Evolutionary conservation across 2,113 vertebrate genomes (phyloP), one percentile per base, ranked within the genome.

Genomic region (Oophaga pumilio): DNA sequence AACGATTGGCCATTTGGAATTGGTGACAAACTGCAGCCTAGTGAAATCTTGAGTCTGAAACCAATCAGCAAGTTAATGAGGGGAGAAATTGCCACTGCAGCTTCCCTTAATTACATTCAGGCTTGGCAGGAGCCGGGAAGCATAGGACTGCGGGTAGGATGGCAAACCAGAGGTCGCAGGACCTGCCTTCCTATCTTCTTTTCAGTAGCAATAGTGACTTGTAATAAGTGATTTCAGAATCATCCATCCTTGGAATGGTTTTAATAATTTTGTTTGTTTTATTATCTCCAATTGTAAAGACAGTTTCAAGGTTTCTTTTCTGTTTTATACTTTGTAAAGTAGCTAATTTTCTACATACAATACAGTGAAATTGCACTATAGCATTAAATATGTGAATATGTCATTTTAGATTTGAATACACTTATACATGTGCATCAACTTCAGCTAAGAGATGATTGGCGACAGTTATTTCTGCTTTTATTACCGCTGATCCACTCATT

Each of bases 31-130:
- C 95, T 97, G 97, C 97, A 92, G 94, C 94, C 92, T 91, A 85
- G 94, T 90, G 92, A 92, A 96, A 97, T 96, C 93, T 95, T 93
- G 95, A 96, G 96, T 94, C 95, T 94, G 95, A 98, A 99, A 98
- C 97, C 97, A 98, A 99, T 99, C 97, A 98, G 96, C 94, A 98
- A 98, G 97, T 99, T 99, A 99, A 99, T 98, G 97, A 98, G 97
- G 97, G 97, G 97, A 97, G 94, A 98, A 99, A 98, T 99, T 93
- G 95, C 97, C 95, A 94, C 90, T 93, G 92, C 93, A 92, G 93
- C 93, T 94, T 96, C 90, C 94, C 93, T 96, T 97, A 96, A 97
- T 97, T 96, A 95, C 94, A 94, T 95, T 95, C 92, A 93, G 85
- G 80, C 93, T 91, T 93, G 94, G 92, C 91, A 93, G 92, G 87